These are phyloP conservation scores for Sisyra nigra DNA, from an alignment of 2,888 invertebrate species.

Conservation along the genomic window DNA sequence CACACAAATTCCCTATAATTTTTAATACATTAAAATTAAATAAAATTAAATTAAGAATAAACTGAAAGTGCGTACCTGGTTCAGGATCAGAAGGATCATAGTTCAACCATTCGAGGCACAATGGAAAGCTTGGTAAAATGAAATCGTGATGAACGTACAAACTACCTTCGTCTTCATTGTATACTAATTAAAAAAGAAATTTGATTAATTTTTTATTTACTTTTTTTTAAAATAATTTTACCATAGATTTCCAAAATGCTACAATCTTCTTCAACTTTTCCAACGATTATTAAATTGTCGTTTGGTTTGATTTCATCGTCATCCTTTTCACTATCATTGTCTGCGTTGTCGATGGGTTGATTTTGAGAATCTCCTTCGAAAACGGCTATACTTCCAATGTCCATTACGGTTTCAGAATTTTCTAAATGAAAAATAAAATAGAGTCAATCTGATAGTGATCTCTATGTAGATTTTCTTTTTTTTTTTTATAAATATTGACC, in stretches of 20 bases:
- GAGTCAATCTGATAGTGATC: too few relatives aligned
- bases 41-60: conserved; percentile 14
- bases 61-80: conserved; percentile 30
- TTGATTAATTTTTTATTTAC: conserved; percentile 15
- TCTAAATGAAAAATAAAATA: conserved; percentile 22
- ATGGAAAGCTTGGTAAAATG: conserved; percentile 72
- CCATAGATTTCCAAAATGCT: conserved; percentile 79
- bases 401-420: conserved; percentile 22
- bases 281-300: conserved; percentile 80
- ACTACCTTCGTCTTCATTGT: conserved; percentile 75
- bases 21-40: too few relatives aligned
- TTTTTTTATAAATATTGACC: too few relatives aligned
- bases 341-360: conserved; percentile 20
- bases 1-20: conserved; percentile 62
- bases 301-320: conserved; percentile 76
- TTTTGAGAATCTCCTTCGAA: conserved; percentile 24
- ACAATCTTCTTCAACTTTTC: conserved; percentile 74
- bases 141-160: conserved; percentile 93
- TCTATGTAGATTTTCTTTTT: too few relatives aligned
- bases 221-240: too few relatives aligned
- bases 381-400: conserved; percentile 18
- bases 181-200: conserved; percentile 42
- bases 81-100: conserved; percentile 62
- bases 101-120: conserved; percentile 87
- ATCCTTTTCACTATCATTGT: conserved; percentile 63